Evolutionary conservation across 2,888 invertebrate genomes (phyloP).

Genomic region (Prenolepis imparis): DNA sequence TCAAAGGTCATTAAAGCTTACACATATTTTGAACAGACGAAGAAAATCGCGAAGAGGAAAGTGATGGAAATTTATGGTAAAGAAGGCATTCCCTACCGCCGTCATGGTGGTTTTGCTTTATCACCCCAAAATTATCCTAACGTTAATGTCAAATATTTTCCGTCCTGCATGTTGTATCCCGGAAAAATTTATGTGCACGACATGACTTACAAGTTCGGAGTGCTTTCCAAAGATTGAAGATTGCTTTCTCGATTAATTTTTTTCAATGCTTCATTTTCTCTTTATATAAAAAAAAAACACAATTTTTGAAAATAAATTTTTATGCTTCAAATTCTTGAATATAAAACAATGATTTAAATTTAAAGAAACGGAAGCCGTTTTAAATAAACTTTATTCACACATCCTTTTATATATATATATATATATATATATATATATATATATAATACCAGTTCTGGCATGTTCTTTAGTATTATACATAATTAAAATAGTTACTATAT

Average conservation of each 20-base stretch:
- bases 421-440: background rate
- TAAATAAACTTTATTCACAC: conserved; percentile 71
- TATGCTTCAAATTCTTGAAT: background rate
- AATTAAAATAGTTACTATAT: conserved; percentile 38
- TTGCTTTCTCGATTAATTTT: background rate
- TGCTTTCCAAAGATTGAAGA: conserved; percentile 50
- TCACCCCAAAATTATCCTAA: conserved; percentile 89
- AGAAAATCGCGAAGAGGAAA: background rate
- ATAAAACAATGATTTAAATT: background rate
- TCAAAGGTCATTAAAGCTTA: background rate
- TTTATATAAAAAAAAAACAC: background rate
- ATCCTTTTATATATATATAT: conserved; percentile 61
- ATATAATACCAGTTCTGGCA: conserved; percentile 32
- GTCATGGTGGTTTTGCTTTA: conserved; percentile 87
- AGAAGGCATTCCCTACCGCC: conserved; percentile 86
- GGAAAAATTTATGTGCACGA: conserved; percentile 85
- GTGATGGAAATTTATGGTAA: conserved; percentile 81
- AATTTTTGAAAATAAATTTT: background rate
- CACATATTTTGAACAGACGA: background rate
- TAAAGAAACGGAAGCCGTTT: conserved; percentile 6
- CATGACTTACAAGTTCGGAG: conserved; percentile 86
- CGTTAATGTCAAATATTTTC: conserved; percentile 86
- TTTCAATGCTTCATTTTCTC: conserved; percentile 37
- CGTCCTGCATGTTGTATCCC: conserved; percentile 84
- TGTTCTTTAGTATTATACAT: conserved; percentile 36